Evolutionary conservation across 1,140 invertebrate species (phyloP).

Genomic region (Drosophila pandora): DNA sequence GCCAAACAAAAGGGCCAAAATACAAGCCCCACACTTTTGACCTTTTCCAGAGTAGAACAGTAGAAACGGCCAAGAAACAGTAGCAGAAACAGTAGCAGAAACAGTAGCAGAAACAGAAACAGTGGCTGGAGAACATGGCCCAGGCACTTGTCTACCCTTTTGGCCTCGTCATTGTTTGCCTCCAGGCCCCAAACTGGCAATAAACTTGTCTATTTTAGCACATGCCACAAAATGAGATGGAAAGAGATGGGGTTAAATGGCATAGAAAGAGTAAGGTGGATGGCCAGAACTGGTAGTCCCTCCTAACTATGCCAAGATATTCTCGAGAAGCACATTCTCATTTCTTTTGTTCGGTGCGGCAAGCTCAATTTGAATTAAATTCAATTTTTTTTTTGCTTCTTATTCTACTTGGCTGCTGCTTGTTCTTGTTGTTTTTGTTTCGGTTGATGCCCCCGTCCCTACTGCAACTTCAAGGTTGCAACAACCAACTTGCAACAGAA

Average conservation of each 20-base stretch:
- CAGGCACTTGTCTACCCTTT: conserved; percentile 73
- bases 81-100: not conserved
- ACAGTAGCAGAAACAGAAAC: too few species aligned
- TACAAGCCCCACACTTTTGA: conserved; percentile 61
- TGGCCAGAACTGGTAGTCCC: too few species aligned
- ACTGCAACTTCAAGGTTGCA: conserved; percentile 63
- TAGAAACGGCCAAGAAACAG: not conserved
- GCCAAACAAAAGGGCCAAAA: conserved; percentile 8
- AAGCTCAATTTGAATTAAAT: conserved; percentile 78
- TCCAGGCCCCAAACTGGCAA: conserved; percentile 76
- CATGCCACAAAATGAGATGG: conserved; percentile 43
- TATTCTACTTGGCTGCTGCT: conserved; percentile 4
- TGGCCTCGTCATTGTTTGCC: conserved; percentile 78
- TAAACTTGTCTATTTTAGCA: conserved; percentile 80
- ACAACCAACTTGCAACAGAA: conserved; percentile 6
- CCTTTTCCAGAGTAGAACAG: conserved; percentile 49
- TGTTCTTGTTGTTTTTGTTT: conserved; percentile 25
- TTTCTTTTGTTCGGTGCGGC: conserved; percentile 49
- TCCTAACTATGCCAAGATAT: conserved; percentile 60
- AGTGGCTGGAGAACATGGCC: conserved; percentile 30
- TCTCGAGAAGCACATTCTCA: conserved; percentile 42
- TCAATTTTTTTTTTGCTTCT: conserved; percentile 61
- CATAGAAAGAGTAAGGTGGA: too few species aligned
- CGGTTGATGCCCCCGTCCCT: not conserved
- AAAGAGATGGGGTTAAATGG: not conserved